Evolutionary conservation across 2,888 invertebrate species (phyloP).

Genomic region (Parnassius smintheus): DNA sequence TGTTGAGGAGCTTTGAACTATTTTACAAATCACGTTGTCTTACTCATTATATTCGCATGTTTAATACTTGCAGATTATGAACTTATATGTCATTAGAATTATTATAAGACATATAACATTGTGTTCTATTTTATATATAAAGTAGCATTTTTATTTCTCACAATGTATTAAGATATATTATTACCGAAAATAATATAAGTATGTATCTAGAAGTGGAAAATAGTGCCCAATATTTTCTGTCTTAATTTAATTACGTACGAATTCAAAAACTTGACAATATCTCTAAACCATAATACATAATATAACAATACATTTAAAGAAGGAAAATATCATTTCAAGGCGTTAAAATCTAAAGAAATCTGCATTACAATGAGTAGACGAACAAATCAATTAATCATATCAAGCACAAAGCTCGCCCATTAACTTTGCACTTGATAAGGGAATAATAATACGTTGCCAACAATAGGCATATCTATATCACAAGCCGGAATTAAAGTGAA

Average conservation of each 20-base stretch:
- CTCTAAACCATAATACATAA: too few species aligned
- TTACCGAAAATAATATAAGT: too few species aligned
- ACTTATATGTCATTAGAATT: background rate
- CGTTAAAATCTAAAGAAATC: slow-evolving; percentile 71
- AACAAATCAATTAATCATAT: slow-evolving; percentile 77
- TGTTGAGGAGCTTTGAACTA: slow-evolving; percentile 53
- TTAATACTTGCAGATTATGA: slow-evolving; percentile 47
- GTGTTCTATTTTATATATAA: too few species aligned
- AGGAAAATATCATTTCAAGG: slow-evolving; percentile 36
- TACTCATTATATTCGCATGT: slow-evolving; percentile 42
- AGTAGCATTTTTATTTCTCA: too few species aligned
- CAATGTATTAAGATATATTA: too few species aligned
- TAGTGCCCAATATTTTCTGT: too few species aligned
- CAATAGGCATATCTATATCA: slow-evolving; percentile 67
- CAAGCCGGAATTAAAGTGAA: slow-evolving; percentile 52
- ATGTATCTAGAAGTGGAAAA: too few species aligned
- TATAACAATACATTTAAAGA: too few species aligned
- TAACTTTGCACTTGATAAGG: slow-evolving; percentile 79
- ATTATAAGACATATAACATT: too few species aligned
- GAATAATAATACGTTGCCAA: slow-evolving; percentile 74
- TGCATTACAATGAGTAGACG: slow-evolving; percentile 73
- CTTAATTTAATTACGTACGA: too few species aligned
- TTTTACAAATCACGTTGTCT: slow-evolving; percentile 60
- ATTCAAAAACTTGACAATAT: too few species aligned
- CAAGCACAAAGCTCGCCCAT: slow-evolving; percentile 75